Evolutionary conservation across 2,113 vertebrate species (phyloP).

Genomic region (Colossoma macropomum): DNA sequence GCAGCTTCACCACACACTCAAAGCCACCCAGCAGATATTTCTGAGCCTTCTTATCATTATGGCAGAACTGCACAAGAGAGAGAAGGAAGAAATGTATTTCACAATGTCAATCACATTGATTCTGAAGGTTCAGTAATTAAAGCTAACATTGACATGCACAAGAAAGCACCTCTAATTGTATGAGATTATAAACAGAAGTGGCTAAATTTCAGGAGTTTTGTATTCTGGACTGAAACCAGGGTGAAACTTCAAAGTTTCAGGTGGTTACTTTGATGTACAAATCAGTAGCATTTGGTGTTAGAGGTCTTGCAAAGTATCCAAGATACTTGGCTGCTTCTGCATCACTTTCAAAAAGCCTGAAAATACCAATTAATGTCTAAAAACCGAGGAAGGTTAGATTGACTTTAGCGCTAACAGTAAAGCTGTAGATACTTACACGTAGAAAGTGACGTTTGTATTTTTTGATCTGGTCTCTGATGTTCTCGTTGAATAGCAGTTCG

Average conservation of each 20-base stretch:
- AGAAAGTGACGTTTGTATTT: slow-evolving; percentile 97
- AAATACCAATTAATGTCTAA: neutral
- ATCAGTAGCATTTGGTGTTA: no score
- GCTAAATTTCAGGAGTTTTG: no score
- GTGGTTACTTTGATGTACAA: neutral
- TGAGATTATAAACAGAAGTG: no score
- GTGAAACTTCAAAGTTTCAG: no score
- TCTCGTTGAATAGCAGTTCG: slow-evolving; percentile 94
- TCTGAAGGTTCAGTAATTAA: neutral
- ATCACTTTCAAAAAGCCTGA: neutral
- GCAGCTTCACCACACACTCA: slow-evolving; percentile 95
- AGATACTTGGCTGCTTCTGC: neutral
- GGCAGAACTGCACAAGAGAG: slow-evolving; percentile 85
- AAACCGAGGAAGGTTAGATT: no score
- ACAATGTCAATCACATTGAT: neutral
- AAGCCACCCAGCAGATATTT: slow-evolving; percentile 94
- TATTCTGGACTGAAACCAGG: no score
- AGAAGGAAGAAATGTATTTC: neutral
- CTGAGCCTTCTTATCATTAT: slow-evolving; percentile 98
- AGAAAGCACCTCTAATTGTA: neutral
- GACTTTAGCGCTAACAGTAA: neutral
- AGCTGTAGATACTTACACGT: slow-evolving; percentile 78
- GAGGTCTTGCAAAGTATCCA: no score
- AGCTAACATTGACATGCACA: neutral
- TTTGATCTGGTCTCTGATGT: slow-evolving; percentile 95